phyloP scores from a whole-genome alignment of 2,888 invertebrate species.

The Emmelina monodactyla region DNA sequence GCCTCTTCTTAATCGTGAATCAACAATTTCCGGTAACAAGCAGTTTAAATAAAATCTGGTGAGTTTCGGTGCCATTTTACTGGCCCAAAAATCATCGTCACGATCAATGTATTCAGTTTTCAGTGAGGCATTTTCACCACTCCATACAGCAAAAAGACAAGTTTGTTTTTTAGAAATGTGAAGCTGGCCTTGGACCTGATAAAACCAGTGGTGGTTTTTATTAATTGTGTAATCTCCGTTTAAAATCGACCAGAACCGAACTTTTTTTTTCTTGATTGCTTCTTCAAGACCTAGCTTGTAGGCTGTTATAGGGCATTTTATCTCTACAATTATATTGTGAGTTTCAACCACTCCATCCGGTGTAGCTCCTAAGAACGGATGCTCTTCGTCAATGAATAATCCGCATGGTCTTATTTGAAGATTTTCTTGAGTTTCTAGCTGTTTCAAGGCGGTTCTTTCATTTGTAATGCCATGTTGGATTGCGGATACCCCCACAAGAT shows the following conservation, averaged over 20 bases:
- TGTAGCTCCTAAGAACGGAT: conserved; percentile 1
- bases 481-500: neutral
- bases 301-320: conserved; percentile 6
- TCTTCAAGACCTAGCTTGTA: conserved; percentile 1
- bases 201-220: conserved; percentile 8
- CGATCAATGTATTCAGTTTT: neutral
- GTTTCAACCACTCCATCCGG: conserved; percentile 4
- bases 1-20: conserved; percentile 1
- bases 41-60: conserved; percentile 4
- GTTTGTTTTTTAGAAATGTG: conserved; percentile 4
- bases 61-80: conserved; percentile 6
- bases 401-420: neutral
- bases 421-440: neutral
- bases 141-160: conserved; percentile 8
- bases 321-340: conserved; percentile 6
- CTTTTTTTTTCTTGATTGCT: conserved; percentile 5
- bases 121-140: neutral
- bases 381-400: neutral
- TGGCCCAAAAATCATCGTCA: conserved; percentile 6
- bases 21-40: conserved; percentile 5
- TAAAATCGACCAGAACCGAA: conserved; percentile 2
- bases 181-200: conserved; percentile 7
- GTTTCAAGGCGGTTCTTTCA: neutral
- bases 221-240: conserved; percentile 4
- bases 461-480: neutral